Base-by-base conservation (phyloP, 1,140 invertebrate genomes). In the Psilanteris sp. region DNA sequence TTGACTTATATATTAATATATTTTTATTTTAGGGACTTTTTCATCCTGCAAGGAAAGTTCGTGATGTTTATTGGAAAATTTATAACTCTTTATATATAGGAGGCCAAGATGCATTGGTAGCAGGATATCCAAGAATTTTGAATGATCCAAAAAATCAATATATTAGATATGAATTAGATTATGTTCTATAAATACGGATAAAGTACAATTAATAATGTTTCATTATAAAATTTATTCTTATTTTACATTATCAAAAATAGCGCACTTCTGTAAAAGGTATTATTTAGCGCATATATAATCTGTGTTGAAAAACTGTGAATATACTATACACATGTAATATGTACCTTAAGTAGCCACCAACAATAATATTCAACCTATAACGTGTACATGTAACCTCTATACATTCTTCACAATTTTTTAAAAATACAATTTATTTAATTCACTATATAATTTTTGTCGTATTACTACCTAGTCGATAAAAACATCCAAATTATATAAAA, bases 1-100 rank as follows among this genome's bases (percentile, higher is more conserved):
- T n/a, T n/a, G n/a, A n/a, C n/a, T n/a, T n/a, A n/a, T n/a, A n/a
- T 34, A 31, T 52, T 24, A 29, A 10, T 20, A n/a, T n/a, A n/a
- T n/a, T n/a, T 48, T 50, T 41, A 20, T 79, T 84, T 31, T 44
- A 98, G 93, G 98, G 98, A 39, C 88, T 99, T 11, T 99, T 99
- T 86, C 98, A 99, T 90, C 98, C 98, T 5, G 98, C 98, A 5
- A 91, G 98, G 55, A 99, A 99, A 90, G 98, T 99, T 0, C 92
- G 98, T 18, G 98, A 99, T 86, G 98, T 99, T 0, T 99, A 99
- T 85, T 99, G 98, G 98, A 99, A 99, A 89, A 97, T 98, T 74
- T 99, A 99, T 88, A 99, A 99, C 89, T 98, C 97, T 1, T 90
- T 99, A 8, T 99, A 99, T 81, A 99, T 99, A 79, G 98, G 98